Evolutionary conservation across 2,888 invertebrate species (phyloP).

Genomic region (Macropis europaea): DNA sequence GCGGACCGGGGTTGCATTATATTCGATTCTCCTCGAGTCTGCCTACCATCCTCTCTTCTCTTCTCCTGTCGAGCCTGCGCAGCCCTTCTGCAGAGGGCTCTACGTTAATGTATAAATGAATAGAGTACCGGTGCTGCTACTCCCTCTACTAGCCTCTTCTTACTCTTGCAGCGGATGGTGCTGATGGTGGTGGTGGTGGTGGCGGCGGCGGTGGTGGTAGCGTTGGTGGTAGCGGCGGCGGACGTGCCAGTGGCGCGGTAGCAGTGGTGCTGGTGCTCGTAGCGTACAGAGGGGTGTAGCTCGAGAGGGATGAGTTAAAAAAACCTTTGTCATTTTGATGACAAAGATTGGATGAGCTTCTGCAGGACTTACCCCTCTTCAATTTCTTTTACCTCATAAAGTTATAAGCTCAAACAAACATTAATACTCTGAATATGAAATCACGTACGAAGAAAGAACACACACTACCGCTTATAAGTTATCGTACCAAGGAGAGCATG

Average conservation of each 20-base stretch:
- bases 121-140: conserved; percentile 47
- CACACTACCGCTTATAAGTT: too few relatives aligned
- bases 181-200: conserved; percentile 19
- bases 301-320: conserved; percentile 34
- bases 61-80: conserved; percentile 43
- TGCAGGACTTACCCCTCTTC: conserved; percentile 7
- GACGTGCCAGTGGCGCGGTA: background rate
- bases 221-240: background rate
- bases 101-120: conserved; percentile 55
- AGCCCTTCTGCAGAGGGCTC: conserved; percentile 31
- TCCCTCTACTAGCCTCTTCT: conserved; percentile 41
- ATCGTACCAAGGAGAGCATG: too few relatives aligned
- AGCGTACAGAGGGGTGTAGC: conserved; percentile 18
- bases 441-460: too few relatives aligned
- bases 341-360: conserved; percentile 47
- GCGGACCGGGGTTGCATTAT: conserved; percentile 45
- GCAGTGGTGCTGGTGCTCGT: background rate
- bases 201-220: background rate
- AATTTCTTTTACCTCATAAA: background rate
- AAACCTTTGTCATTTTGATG: conserved; percentile 48
- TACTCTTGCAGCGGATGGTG: conserved; percentile 29
- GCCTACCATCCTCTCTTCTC: conserved; percentile 14
- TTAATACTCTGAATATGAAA: too few relatives aligned
- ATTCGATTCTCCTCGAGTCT: conserved; percentile 54
- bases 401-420: background rate